Base-by-base conservation (phyloP, 2,888 invertebrate genomes). In the Lithophane leautieri region DNA sequence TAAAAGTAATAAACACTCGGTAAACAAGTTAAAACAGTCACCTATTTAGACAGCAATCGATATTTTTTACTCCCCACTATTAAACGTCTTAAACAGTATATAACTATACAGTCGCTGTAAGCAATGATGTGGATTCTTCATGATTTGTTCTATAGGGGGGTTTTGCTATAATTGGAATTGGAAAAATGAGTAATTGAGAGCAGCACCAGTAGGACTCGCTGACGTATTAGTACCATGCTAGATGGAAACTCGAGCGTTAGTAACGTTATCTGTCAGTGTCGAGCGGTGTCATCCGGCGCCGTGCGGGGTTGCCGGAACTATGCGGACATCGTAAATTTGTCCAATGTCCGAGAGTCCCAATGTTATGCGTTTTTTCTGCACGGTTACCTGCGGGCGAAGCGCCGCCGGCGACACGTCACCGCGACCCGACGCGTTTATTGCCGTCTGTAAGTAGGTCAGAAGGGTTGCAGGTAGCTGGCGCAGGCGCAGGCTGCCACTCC, bases 381-480 rank as follows among this genome's bases (percentile, higher is more conserved):
- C 60, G 52, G 54, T 72, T 84, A 84, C 84, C 83, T 82, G 79
- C 58, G 58, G 56, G 65, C 28, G 68, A 74, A 83, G 85, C 86
- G 86, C 85, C 84, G 70, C 85, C 84, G 72, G 77, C 25, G 79
- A 82, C 79, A 78, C 82, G 82, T 84, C 80, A 80, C 70, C 72
- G 61, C 79, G 42, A 71, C 65, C 52, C 66, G 68, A 69, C 71
- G 67, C 70, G 70, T 77, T 86, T 81, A 81, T 85, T 73, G 65
- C 72, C 25, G 79, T 76, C 85, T 82, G 76, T 72, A 79, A 70
- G 85, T 79, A 85, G 76, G 82, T 81, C 86, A 86, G 83, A 87
- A 86, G 86, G 86, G 86, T 86, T 84, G 87, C 88, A 87, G 87
- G 84, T 86, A 87, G 79, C 52, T 19, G 61, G 47, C 50, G 42